Conservation (phyloP, 2,888 invertebrate genomes). For the Chymomyza amoena region DNA sequence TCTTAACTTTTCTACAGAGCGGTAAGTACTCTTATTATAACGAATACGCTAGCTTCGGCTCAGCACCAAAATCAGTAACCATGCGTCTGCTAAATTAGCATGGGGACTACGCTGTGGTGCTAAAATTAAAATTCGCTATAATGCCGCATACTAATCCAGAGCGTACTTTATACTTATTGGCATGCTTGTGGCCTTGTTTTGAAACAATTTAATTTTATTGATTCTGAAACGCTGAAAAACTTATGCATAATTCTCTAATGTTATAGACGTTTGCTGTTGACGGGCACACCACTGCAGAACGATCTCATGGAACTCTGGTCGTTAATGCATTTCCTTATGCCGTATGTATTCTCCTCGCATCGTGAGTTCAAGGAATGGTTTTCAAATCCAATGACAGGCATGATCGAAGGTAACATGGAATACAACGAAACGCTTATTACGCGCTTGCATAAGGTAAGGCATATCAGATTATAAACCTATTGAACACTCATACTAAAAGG, state of each 20-base stretch:
- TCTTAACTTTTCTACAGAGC: conserved; percentile 94
- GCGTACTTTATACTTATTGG: conserved; percentile 49
- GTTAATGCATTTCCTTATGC: conserved; percentile 98
- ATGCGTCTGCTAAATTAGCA: conserved; percentile 70
- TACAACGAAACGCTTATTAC: conserved; percentile 94
- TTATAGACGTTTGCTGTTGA: conserved; percentile 90
- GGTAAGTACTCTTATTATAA: conserved; percentile 80
- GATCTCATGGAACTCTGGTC: conserved; percentile 98
- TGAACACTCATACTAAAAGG: too few relatives aligned
- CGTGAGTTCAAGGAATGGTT: conserved; percentile 99
- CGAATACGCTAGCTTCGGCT: conserved; percentile 6
- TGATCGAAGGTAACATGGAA: conserved; percentile 95
- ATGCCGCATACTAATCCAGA: conserved; percentile 54
- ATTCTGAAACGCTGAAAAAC: not conserved
- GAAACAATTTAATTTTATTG: conserved; percentile 34
- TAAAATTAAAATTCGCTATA: conserved; percentile 62
- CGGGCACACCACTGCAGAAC: conserved; percentile 97
- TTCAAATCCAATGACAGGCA: conserved; percentile 96
- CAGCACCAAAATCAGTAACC: conserved; percentile 73
- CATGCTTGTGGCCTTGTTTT: conserved; percentile 71
- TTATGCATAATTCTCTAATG: conserved; percentile 6
- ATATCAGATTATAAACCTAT: too few relatives aligned
- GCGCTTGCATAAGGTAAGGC: conserved; percentile 90
- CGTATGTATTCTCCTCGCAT: conserved; percentile 96
- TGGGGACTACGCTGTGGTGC: conserved; percentile 78